Percentiles rank a stretch among this genome's conserved stretches.
These are phyloP conservation scores for Moxostoma hubbsi DNA, from an alignment of 2,797 vertebrate species.

Conservation along the genomic window DNA sequence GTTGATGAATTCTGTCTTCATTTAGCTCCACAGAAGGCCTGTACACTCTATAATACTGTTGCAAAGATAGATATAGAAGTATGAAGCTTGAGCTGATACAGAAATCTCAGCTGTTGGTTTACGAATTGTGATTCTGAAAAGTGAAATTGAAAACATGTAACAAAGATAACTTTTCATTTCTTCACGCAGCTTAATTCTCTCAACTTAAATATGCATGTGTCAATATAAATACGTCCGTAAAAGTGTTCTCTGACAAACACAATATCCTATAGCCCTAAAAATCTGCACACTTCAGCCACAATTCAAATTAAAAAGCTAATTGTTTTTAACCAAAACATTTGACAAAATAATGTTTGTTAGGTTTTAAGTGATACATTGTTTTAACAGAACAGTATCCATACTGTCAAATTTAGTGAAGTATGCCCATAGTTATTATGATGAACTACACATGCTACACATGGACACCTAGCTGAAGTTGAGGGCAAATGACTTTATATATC, in stretches of 20 bases:
- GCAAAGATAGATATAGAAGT: constrained; percentile 9
- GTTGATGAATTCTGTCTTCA: constrained; percentile 29
- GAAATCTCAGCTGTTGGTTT: constrained; percentile 2
- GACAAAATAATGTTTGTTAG: too few relatives aligned
- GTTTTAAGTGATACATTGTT: too few relatives aligned
- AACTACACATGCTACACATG: not conserved
- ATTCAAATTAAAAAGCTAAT: too few relatives aligned
- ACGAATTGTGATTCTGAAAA: not conserved
- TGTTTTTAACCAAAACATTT: too few relatives aligned
- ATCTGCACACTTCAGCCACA: too few relatives aligned
- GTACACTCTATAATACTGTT: not conserved
- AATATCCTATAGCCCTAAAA: too few relatives aligned
- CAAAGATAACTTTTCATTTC: not conserved
- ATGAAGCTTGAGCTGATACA: constrained; percentile 15
- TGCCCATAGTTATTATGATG: not conserved
- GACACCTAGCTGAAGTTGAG: not conserved
- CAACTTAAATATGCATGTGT: too few relatives aligned
- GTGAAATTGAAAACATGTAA: not conserved
- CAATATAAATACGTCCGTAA: too few relatives aligned
- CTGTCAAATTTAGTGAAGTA: not conserved
- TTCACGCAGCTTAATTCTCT: too few relatives aligned
- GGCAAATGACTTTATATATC: not conserved
- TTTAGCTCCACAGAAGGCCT: constrained; percentile 27
- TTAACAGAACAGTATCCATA: not conserved
- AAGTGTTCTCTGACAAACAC: too few relatives aligned